These are phyloP conservation scores for Synanthedon formicaeformis DNA, from an alignment of 2,888 invertebrate genomes.

Conservation along the genomic window DNA sequence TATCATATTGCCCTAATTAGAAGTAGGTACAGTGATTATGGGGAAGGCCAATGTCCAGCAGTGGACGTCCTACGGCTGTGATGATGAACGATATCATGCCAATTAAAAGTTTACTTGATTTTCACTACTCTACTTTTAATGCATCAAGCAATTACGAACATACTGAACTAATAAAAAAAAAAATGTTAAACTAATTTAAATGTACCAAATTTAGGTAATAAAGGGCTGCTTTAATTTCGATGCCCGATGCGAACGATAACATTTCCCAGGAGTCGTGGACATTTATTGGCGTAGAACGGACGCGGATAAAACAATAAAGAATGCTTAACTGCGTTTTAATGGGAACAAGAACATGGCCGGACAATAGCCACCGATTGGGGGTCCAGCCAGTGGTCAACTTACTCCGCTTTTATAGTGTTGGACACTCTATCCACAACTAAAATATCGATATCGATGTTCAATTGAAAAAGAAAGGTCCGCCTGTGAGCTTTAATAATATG, in stretches of 20 bases:
- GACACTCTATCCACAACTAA: neutral
- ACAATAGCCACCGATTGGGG: slow-evolving; percentile 59
- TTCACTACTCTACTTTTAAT: no score
- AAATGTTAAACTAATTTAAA: slow-evolving; percentile 22
- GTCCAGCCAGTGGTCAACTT: slow-evolving; percentile 47
- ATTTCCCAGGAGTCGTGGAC: slow-evolving; percentile 61
- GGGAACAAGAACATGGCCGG: slow-evolving; percentile 62
- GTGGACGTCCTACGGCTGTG: no score
- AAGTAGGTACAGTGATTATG: no score
- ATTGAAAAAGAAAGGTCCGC: no score
- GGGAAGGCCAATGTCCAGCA: no score
- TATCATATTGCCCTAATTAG: no score
- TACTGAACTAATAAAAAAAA: no score
- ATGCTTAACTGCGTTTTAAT: slow-evolving; percentile 68
- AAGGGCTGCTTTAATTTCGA: slow-evolving; percentile 48
- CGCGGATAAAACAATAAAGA: slow-evolving; percentile 68
- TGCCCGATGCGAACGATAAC: slow-evolving; percentile 38
- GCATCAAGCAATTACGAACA: no score
- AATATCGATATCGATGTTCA: neutral
- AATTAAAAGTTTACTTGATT: no score
- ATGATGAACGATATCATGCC: no score
- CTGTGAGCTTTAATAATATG: no score
- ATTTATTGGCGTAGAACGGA: slow-evolving; percentile 52
- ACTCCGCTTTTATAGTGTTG: neutral
- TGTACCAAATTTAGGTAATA: slow-evolving; percentile 50